Evolutionary conservation across 2,888 invertebrate species (phyloP), one percentile per base, ranked within the genome.

Genomic region (Ormyrus rosae): DNA sequence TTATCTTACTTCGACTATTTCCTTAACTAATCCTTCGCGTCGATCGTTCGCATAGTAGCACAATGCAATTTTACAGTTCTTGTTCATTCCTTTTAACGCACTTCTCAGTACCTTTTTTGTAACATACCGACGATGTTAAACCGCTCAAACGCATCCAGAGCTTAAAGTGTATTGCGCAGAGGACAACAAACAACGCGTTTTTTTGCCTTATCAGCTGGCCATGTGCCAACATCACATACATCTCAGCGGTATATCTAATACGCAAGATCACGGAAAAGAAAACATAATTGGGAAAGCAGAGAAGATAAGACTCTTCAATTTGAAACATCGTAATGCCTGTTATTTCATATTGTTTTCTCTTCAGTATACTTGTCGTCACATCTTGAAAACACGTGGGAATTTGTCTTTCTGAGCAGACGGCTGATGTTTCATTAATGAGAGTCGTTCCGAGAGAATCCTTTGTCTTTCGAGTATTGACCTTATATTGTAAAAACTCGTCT

Each of bases 341-440:
- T 67, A 56, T 9, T 48, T 11, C 61, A 6, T 53, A 34, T 7
- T 45, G 13, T 34, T 53, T 60, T 19, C 2, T 34, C 6, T 46
- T n/a, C 53, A 11, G 10, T 48, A 50, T 6, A 48, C 46, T 45
- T n/a, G 13, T 6, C 10, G 53, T 73, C 9, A 19, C 56, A 13
- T 61, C 5, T n/a, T n/a, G 60, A n/a, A 13, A 13, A 50, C 60
- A 60, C 60, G 34, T 51, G 46, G 19, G 68, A 61, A 53, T 50
- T 53, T 65, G n/a, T 65, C 58, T 67, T n/a, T n/a, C 56, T 45
- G 45, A 46, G 61, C 45, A 53, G 58, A 74, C 58, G 48, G 11
- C 58, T 67, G 45, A 74, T 74, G 58, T 48, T 67, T 65, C 60
- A 34, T 58, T 74, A 74, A 74, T 67, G 56, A 67, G 58, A 74